These are phyloP conservation scores for Drosophila hydei DNA, from an alignment of 1,140 invertebrate genomes.

Conservation along the genomic window DNA sequence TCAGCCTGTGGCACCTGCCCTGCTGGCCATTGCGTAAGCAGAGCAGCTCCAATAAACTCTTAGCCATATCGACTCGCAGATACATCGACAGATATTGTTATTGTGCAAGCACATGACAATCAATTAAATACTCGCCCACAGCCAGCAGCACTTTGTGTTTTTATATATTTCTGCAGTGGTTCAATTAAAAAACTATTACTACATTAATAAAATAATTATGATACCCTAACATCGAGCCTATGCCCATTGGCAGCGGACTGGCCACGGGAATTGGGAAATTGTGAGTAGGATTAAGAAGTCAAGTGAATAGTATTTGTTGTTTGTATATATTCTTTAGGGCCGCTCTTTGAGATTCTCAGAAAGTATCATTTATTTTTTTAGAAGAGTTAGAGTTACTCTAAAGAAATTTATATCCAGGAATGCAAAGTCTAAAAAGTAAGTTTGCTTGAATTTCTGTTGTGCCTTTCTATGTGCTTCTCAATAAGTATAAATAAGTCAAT, in stretches of 20 bases:
- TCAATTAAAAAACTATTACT: conserved; percentile 74
- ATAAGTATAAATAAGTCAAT: no score
- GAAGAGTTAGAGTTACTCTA: no score
- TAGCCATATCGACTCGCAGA: conserved; percentile 1
- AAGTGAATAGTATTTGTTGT: no score
- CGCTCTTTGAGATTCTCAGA: no score
- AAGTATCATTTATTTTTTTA: no score
- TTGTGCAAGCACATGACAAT: conserved; percentile 74
- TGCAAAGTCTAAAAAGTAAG: no score
- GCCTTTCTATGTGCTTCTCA: no score
- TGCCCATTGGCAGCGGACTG: background rate
- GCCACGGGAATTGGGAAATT: background rate
- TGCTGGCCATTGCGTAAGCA: conserved; percentile 62
- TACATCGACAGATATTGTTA: conserved; percentile 31
- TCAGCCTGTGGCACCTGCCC: conserved; percentile 15
- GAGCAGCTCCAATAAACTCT: conserved; percentile 34
- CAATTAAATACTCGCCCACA: conserved; percentile 72
- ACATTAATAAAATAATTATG: conserved; percentile 45
- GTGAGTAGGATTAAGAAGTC: no score
- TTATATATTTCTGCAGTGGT: conserved; percentile 63
- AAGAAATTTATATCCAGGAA: no score
- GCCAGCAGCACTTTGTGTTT: conserved; percentile 15
- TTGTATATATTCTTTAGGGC: no score
- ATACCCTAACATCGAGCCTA: conserved; percentile 10
- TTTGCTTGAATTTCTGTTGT: no score